Evolutionary conservation across 2,888 invertebrate genomes (phyloP), one percentile per base, ranked within the genome.

Genomic region (Lutraria lutraria): DNA sequence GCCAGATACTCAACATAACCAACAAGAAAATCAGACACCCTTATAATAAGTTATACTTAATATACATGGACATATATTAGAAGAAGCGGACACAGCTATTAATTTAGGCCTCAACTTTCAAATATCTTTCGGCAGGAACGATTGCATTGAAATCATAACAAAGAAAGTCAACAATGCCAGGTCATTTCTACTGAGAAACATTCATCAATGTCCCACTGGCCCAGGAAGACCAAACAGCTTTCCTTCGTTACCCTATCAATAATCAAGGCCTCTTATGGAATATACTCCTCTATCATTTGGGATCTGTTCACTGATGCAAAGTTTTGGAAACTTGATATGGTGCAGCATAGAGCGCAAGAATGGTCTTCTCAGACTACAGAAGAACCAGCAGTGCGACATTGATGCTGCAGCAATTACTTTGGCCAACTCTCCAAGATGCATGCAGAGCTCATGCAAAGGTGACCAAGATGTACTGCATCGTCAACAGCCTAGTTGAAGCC

Each of bases 371-470:
- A 54, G 86, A 89, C 56, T 83, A 76, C 52, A 82, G 83, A 54
- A 82, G 54, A n/a, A 88, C 85, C 43, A 88, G 85, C 76, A 88
- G 84, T 43, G 84, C 68, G 52, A 68, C 88, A 52, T 19, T 80
- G n/a, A 79, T 84, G 88, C 43, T 83, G 25, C 82, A 83, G 25
- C 83, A 87, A 16, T 84, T 88, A 13, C 63, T 80, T 63, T 88
- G 80, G 81, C 34, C 34, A 6, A 31, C 81, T 16, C 88, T 88
- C 52, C 81, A 88, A n/a, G 84, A 84, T n/a, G n/a, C n/a, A 43
- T 52, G 88, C 52, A 88, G 88, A 83, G 88, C 81, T 21, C 81
- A 88, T 52, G 56, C 79, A 43, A 83, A 83, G 80, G 87, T 87
- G 0, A 21, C 53, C 34, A 83, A 83, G 87, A 83, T 82, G 63